Conservation (phyloP, 1,140 invertebrate species). For the Micrasema minimum region DNA sequence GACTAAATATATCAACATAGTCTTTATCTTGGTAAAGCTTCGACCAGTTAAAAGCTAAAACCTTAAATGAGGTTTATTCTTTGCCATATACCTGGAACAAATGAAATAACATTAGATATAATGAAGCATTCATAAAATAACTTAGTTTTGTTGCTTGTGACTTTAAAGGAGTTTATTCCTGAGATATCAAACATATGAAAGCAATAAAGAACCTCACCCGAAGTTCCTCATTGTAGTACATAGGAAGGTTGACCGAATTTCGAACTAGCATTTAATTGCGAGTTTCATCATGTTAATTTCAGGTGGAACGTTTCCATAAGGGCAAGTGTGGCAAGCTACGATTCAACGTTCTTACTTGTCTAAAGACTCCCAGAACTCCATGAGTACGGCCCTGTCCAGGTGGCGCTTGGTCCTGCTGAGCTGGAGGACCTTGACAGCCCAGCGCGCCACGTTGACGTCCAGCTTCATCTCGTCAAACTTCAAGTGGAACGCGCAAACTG, state of each 20-base stretch:
- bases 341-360: conserved; percentile 94
- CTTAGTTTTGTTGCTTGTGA: conserved; percentile 12
- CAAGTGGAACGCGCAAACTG: conserved; percentile 97
- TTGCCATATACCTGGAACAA: conserved; percentile 87
- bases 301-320: too few relatives aligned
- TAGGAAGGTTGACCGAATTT: too few relatives aligned
- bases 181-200: too few relatives aligned
- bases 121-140: conserved; percentile 49
- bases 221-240: too few relatives aligned
- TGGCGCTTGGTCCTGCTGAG: conserved; percentile 93
- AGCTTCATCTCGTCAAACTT: conserved; percentile 96
- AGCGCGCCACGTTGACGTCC: conserved; percentile 93
- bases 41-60: conserved; percentile 70
- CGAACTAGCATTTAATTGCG: too few relatives aligned
- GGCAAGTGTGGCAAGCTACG: too few relatives aligned
- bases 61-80: conserved; percentile 90
- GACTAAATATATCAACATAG: too few relatives aligned
- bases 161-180: too few relatives aligned
- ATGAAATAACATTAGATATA: conserved; percentile 54
- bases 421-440: conserved; percentile 94
- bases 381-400: conserved; percentile 93
- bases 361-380: conserved; percentile 96
- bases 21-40: neutral
- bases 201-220: too few relatives aligned
- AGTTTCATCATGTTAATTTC: too few relatives aligned